Conservation (phyloP, 2,113 vertebrate species). For the Cololabis saira region DNA sequence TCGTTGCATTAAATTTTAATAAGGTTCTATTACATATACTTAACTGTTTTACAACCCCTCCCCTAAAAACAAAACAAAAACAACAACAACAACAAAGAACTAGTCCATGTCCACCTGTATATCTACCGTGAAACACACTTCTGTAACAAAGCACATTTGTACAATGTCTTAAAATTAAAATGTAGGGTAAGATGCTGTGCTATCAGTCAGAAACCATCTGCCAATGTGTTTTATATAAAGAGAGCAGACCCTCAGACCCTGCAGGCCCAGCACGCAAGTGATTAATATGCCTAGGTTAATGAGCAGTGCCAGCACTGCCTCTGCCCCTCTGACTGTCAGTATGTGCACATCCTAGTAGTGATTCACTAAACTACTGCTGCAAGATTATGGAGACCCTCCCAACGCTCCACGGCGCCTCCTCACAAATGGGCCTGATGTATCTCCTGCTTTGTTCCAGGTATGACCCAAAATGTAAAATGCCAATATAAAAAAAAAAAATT, state of each 20-base stretch:
- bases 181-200: constrained; percentile 42
- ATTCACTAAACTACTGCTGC: constrained; percentile 60
- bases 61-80: too few relatives aligned
- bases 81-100: constrained; percentile 27
- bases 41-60: constrained; percentile 46
- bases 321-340: constrained; percentile 56
- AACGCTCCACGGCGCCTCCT: constrained; percentile 28
- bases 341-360: constrained; percentile 45
- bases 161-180: constrained; percentile 21
- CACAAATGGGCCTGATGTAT: constrained; percentile 52
- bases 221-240: constrained; percentile 67
- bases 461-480: constrained; percentile 70
- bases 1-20: constrained; percentile 78
- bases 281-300: constrained; percentile 80
- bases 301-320: constrained; percentile 66
- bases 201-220: constrained; percentile 74
- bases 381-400: constrained; percentile 41
- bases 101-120: constrained; percentile 40
- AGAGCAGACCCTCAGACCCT: constrained; percentile 45
- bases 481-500: constrained; percentile 41
- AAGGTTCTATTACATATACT: constrained; percentile 72
- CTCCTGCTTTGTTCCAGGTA: constrained; percentile 56
- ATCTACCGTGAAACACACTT: constrained; percentile 19
- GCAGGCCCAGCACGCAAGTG: constrained; percentile 59
- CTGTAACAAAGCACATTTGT: constrained; percentile 2